Base-by-base conservation (phyloP, 2,888 invertebrate genomes). In the Bombylius major region DNA sequence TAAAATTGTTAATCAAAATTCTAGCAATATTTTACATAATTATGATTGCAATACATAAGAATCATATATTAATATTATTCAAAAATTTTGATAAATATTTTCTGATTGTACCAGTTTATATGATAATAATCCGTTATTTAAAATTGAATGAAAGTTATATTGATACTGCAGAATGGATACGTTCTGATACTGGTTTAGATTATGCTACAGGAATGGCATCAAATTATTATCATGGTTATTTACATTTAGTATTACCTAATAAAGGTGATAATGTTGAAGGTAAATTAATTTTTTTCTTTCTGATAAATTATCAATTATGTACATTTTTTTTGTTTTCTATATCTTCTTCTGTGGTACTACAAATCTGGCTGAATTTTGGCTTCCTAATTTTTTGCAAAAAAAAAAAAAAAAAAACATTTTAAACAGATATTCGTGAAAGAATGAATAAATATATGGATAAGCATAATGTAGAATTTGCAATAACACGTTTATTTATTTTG, bases 131-230 rank as follows among this genome's bases (percentile, higher is more conserved):
- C 7, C 52, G 50, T 6, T 50, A 11, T 11, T 52, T 52, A 0
- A 49, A 59, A 4, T 54, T 67, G 6, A 54, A 56, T 5, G 57
- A 63, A 31, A 67, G 65, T 5, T 58, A 63, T 1, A 58, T 70
- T 31, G 61, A 59, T 8, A 65, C 67, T 57, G 64, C 68, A 0
- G 56, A 63, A 46, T 67, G 63, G 61, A 64, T 72, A 44, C 61
- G 72, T 3, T 62, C 65, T 1, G 14, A 58, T 0, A 65, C 65
- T 54, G 70, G 71, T 0, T 56, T 71, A 13, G 72, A 72, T 59
- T 71, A 69, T 59, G 70, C 65, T 1, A 62, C 66, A 7, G 70
- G 70, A 13, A 71, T 72, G 71, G 72, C 72, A 9, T 66, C 68
- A 0, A 71, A 63, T 45, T 72, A 70, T 49, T 69, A 67, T 42